Evolutionary conservation across 2,888 invertebrate species (phyloP).

Genomic region (Aporophyla nigra): DNA sequence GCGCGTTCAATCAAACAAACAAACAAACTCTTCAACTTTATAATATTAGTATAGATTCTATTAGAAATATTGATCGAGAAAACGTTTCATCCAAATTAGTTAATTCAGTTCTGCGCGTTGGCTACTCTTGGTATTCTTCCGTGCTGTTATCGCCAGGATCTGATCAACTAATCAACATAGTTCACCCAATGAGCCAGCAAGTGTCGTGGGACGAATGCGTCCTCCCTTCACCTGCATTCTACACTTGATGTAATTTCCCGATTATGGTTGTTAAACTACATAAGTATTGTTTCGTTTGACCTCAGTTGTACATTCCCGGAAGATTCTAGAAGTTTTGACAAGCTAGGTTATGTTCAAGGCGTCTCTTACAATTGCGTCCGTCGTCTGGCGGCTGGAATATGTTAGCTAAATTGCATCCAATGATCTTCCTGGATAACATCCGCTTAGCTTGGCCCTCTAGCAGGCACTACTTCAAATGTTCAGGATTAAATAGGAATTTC

Average conservation of each 20-base stretch:
- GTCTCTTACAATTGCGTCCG: slow-evolving; percentile 69
- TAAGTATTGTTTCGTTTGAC: slow-evolving; percentile 25
- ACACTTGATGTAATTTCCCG: slow-evolving; percentile 48
- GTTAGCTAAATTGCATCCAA: slow-evolving; percentile 73
- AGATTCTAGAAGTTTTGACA: slow-evolving; percentile 26
- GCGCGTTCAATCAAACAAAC: too few species aligned
- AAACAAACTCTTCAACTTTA: too few species aligned
- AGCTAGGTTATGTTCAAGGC: slow-evolving; percentile 59
- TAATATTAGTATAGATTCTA: too few species aligned
- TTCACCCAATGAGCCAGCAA: slow-evolving; percentile 45
- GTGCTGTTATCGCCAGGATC: slow-evolving; percentile 37
- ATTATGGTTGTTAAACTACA: slow-evolving; percentile 58
- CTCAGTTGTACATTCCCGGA: slow-evolving; percentile 30
- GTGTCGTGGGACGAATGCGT: slow-evolving; percentile 47
- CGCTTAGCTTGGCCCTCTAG: slow-evolving; percentile 60
- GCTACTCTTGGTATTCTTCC: slow-evolving; percentile 27
- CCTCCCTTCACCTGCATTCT: slow-evolving; percentile 64
- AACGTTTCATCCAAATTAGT: slow-evolving; percentile 6
- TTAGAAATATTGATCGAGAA: slow-evolving; percentile 17
- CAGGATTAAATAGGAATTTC: background rate
- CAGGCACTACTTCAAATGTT: background rate
- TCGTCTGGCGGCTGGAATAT: slow-evolving; percentile 46
- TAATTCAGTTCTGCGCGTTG: slow-evolving; percentile 4
- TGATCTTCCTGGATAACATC: slow-evolving; percentile 71
- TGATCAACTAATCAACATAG: slow-evolving; percentile 54